Evolutionary conservation across 2,888 invertebrate genomes (phyloP).

Genomic region (Epicampocera succincta): DNA sequence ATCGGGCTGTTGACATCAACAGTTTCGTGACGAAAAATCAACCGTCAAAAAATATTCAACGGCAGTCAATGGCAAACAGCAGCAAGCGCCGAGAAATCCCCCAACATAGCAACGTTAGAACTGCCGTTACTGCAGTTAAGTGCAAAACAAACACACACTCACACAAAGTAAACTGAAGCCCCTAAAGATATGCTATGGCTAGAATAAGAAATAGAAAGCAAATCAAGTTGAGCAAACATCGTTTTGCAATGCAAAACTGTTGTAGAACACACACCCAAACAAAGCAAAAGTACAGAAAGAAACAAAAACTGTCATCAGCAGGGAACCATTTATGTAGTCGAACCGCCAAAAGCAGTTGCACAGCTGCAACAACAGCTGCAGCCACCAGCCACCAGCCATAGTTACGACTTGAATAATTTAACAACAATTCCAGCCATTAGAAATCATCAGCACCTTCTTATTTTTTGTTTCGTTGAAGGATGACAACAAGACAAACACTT

Average conservation of each 20-base stretch:
- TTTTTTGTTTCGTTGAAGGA: slow-evolving; percentile 3
- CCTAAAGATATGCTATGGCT: slow-evolving; percentile 27
- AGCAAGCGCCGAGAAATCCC: neutral
- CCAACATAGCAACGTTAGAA: neutral
- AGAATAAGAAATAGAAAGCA: slow-evolving; percentile 1
- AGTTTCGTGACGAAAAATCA: slow-evolving; percentile 42
- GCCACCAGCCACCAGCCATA: slow-evolving; percentile 47
- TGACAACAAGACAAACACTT: slow-evolving; percentile 33
- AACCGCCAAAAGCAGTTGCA: slow-evolving; percentile 34
- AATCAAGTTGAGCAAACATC: slow-evolving; percentile 44
- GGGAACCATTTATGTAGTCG: slow-evolving; percentile 22
- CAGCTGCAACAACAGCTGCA: slow-evolving; percentile 33
- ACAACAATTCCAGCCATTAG: slow-evolving; percentile 45
- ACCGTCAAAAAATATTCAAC: slow-evolving; percentile 16
- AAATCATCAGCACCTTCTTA: slow-evolving; percentile 57
- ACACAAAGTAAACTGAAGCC: neutral
- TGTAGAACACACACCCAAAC: neutral
- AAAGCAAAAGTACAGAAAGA: neutral
- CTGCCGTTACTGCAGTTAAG: slow-evolving; percentile 24
- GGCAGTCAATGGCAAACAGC: slow-evolving; percentile 30
- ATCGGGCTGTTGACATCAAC: slow-evolving; percentile 58
- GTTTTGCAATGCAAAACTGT: slow-evolving; percentile 44
- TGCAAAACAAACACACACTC: neutral
- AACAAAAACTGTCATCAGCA: slow-evolving; percentile 18
- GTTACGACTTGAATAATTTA: slow-evolving; percentile 40